A percentile compares a stretch with the other conserved stretches of the same genome.
Conservation (phyloP, 2,113 vertebrate species). For the Indri indri region DNA sequence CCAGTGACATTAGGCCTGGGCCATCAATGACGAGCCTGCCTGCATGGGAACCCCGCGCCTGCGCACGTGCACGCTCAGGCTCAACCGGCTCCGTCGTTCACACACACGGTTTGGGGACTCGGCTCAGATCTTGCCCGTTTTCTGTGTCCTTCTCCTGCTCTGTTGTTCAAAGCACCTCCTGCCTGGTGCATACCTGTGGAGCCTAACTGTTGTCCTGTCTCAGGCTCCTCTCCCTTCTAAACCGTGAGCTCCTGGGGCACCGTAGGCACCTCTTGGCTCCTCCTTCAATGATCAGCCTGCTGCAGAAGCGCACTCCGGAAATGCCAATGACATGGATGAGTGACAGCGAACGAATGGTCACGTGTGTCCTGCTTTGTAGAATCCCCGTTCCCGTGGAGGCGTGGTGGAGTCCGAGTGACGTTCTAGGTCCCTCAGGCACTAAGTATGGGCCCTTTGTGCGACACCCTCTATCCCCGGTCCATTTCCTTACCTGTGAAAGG, state of each 20-base stretch:
- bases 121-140: not conserved
- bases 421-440: too few relatives aligned
- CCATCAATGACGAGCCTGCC: rapidly evolving
- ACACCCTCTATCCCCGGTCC: not conserved
- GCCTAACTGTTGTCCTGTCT: not conserved
- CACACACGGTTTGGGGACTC: too few relatives aligned
- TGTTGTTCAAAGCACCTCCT: not conserved
- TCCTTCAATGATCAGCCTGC: not conserved
- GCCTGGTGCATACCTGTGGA: not conserved
- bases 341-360: not conserved
- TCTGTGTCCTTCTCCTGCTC: not conserved
- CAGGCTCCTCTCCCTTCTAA: too few relatives aligned
- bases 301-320: too few relatives aligned
- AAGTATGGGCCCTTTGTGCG: not conserved
- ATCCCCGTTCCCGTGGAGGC: rapidly evolving
- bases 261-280: not conserved
- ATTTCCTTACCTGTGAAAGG: not conserved
- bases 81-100: rapidly evolving
- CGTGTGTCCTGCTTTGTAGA: not conserved
- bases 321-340: rapidly evolving
- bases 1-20: not conserved
- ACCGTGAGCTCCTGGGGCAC: rapidly evolving
- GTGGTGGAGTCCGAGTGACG: rapidly evolving
- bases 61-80: rapidly evolving
- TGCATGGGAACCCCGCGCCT: not conserved